These are phyloP conservation scores for Ctenopoma kingsleyae DNA, from an alignment of 2,797 vertebrate species.

Conservation along the genomic window DNA sequence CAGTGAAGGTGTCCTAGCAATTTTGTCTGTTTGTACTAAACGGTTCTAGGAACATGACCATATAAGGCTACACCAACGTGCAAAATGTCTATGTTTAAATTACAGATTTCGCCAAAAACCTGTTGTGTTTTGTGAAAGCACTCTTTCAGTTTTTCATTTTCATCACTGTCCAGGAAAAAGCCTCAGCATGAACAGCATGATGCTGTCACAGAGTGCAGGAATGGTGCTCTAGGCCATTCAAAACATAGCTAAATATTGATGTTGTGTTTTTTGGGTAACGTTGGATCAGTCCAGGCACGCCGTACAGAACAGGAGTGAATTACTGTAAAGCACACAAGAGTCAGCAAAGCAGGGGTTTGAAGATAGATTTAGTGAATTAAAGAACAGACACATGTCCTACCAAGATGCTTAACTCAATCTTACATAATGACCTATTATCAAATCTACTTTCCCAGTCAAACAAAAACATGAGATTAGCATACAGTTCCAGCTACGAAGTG, in stretches of 20 bases:
- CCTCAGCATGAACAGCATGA: neutral
- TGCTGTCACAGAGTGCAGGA: slow-evolving; percentile 45
- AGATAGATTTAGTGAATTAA: slow-evolving; percentile 17
- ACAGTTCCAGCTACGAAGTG: slow-evolving; percentile 7
- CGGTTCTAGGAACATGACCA: slow-evolving; percentile 56
- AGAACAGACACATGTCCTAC: slow-evolving; percentile 1
- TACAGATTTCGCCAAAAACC: slow-evolving; percentile 56
- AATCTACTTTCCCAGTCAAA: neutral
- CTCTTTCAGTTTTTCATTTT: slow-evolving; percentile 55
- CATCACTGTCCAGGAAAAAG: slow-evolving; percentile 61
- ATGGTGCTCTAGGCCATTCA: slow-evolving; percentile 61
- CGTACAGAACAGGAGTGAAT: slow-evolving; percentile 10
- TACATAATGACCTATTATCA: slow-evolving; percentile 9
- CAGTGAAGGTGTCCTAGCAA: slow-evolving; percentile 52
- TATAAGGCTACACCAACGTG: slow-evolving; percentile 58
- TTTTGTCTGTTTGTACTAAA: slow-evolving; percentile 48
- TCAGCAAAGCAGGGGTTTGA: slow-evolving; percentile 13
- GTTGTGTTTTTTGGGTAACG: slow-evolving; percentile 20
- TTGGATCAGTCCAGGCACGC: slow-evolving; percentile 43
- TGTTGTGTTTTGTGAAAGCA: slow-evolving; percentile 49
- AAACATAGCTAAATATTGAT: slow-evolving; percentile 57
- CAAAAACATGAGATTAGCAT: slow-evolving; percentile 2
- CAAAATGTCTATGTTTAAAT: slow-evolving; percentile 48
- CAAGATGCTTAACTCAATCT: neutral
- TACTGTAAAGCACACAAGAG: slow-evolving; percentile 15